These are phyloP conservation scores for Eristalinus aeneus DNA, from an alignment of 2,888 invertebrate species.

Conservation along the genomic window DNA sequence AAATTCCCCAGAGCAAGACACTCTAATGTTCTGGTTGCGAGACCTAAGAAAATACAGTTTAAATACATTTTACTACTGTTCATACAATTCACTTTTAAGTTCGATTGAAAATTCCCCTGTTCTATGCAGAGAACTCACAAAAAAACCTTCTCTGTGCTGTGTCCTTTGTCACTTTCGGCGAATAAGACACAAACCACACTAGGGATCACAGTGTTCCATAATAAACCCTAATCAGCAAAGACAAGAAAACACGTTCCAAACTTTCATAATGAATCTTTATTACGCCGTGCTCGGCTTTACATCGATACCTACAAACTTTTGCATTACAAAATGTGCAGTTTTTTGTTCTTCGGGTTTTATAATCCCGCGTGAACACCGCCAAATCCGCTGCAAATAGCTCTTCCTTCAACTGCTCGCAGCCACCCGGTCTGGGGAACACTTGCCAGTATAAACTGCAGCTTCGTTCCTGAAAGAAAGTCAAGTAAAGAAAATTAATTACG, in stretches of 20 bases:
- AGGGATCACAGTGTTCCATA: background rate
- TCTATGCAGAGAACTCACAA: no score
- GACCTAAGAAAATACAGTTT: no score
- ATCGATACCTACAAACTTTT: background rate
- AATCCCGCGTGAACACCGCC: constrained; percentile 4
- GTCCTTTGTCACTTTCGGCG: no score
- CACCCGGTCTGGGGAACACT: background rate
- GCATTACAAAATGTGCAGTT: constrained; percentile 9
- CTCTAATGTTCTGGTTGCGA: no score
- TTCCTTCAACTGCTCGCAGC: background rate
- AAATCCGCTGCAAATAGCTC: constrained; percentile 25
- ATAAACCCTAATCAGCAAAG: background rate
- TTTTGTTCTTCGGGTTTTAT: constrained; percentile 8
- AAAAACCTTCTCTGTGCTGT: no score
- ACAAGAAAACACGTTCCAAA: background rate
- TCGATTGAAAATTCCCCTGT: no score
- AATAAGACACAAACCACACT: background rate
- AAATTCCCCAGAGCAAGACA: no score
- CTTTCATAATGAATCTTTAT: background rate
- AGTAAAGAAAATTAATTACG: constrained; percentile 59
- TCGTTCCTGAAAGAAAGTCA: constrained; percentile 29
- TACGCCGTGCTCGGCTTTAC: background rate
- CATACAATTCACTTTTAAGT: no score
- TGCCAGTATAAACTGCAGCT: background rate
- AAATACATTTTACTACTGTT: no score